Conservation (phyloP, 2,888 invertebrate species). For the Xestoiulus laeticollis region DNA sequence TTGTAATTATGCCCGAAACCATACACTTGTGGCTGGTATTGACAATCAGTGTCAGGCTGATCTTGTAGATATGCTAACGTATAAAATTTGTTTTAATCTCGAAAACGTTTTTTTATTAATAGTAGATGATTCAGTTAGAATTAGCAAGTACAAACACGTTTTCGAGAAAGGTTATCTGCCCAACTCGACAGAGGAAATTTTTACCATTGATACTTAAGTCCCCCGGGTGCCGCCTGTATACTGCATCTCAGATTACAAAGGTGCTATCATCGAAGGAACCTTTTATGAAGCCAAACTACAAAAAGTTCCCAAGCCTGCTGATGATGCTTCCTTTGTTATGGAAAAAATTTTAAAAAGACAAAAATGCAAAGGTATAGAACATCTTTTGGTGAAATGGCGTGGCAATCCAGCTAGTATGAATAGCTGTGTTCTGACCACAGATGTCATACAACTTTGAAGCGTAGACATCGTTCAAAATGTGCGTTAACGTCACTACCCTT, state of each 20-base stretch:
- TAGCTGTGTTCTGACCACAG: slow-evolving; percentile 56
- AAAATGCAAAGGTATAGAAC: slow-evolving; percentile 54
- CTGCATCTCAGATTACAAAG: slow-evolving; percentile 57
- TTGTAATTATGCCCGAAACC: neutral
- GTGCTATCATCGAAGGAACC: slow-evolving; percentile 58
- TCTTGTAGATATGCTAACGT: slow-evolving; percentile 59
- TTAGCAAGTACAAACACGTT: slow-evolving; percentile 56
- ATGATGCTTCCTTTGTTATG: slow-evolving; percentile 55
- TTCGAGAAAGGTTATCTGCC: slow-evolving; percentile 50
- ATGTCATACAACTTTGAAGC: neutral
- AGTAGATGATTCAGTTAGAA: slow-evolving; percentile 50
- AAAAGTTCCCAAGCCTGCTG: slow-evolving; percentile 53
- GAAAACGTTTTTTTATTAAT: slow-evolving; percentile 18
- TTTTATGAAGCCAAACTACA: slow-evolving; percentile 59
- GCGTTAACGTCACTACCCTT: slow-evolving; percentile 55
- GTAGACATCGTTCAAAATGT: neutral
- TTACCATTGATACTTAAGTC: slow-evolving; percentile 57
- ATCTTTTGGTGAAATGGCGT: slow-evolving; percentile 59
- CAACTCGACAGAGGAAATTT: slow-evolving; percentile 57
- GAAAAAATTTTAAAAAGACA: slow-evolving; percentile 57
- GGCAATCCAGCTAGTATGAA: slow-evolving; percentile 59
- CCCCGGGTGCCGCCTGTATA: slow-evolving; percentile 58
- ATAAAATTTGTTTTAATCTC: slow-evolving; percentile 51
- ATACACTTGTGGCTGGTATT: slow-evolving; percentile 43
- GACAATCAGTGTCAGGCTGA: slow-evolving; percentile 59